Conservation (phyloP, 2,888 invertebrate genomes). For the Drosophila diplacantha region DNA sequence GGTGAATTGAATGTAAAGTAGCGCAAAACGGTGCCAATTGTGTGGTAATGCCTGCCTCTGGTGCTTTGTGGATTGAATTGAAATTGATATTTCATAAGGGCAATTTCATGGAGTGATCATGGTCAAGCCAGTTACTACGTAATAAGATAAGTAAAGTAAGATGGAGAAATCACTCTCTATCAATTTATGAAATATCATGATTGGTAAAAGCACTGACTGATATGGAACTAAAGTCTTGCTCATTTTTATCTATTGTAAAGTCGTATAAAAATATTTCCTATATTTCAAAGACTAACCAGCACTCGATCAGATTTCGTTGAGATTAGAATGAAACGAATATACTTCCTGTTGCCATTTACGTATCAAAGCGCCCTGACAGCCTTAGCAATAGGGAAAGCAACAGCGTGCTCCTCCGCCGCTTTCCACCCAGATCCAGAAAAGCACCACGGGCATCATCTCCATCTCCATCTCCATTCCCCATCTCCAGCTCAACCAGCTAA, state of each 20-base stretch:
- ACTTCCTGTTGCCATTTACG: constrained; percentile 22
- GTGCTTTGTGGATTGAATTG: constrained; percentile 29
- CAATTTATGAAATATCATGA: not conserved
- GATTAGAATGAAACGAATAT: constrained; percentile 15
- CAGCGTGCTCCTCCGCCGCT: constrained; percentile 19
- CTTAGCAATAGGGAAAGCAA: constrained; percentile 18
- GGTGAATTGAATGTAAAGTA: constrained; percentile 35
- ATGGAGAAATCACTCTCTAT: not conserved
- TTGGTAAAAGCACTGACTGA: not conserved
- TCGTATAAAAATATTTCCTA: not conserved
- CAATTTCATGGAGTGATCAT: constrained; percentile 25
- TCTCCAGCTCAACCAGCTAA: constrained; percentile 12
- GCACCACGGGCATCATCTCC: constrained; percentile 14
- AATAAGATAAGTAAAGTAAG: not conserved
- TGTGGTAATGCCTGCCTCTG: constrained; percentile 28
- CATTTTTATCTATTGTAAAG: not conserved
- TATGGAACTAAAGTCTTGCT: not conserved
- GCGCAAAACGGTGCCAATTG: constrained; percentile 34
- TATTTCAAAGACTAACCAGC: no score
- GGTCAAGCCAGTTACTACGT: constrained; percentile 5
- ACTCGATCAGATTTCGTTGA: not conserved
- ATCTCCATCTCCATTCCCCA: not conserved
- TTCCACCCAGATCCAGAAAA: constrained; percentile 6
- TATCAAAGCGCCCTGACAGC: constrained; percentile 32
- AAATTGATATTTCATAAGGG: constrained; percentile 32